A percentile compares a stretch with the other conserved stretches of the same genome.
Evolutionary conservation across 2,888 invertebrate species (phyloP).

Genomic region (Ceramica pisi): DNA sequence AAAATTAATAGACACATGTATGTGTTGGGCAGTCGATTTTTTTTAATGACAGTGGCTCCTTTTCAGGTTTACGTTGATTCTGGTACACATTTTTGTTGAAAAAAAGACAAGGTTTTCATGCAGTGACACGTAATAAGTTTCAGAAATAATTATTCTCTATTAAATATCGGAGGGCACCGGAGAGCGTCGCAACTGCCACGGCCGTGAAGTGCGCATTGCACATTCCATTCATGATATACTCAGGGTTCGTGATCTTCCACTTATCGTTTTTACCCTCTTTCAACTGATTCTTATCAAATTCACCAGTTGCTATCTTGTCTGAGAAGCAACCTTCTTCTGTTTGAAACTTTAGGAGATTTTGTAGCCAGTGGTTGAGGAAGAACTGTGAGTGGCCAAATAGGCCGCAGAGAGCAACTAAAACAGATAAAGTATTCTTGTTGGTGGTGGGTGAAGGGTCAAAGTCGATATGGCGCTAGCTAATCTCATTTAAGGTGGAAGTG

Average conservation of each 20-base stretch:
- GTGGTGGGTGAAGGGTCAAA: neutral
- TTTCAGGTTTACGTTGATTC: too few species aligned
- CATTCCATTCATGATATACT: constrained; percentile 47
- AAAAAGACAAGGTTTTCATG: too few species aligned
- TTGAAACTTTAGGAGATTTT: constrained; percentile 67
- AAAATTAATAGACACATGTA: too few species aligned
- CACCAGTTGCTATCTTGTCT: constrained; percentile 13
- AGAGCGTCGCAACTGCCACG: constrained; percentile 67
- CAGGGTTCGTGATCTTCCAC: neutral
- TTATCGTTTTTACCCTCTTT: neutral
- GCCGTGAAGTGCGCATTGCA: constrained; percentile 74
- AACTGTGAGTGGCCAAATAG: constrained; percentile 75
- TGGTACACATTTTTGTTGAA: too few species aligned
- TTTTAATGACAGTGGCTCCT: too few species aligned
- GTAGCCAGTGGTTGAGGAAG: constrained; percentile 72
- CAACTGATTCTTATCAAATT: neutral
- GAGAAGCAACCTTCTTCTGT: constrained; percentile 75
- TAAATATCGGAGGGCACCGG: constrained; percentile 71
- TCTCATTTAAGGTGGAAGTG: too few species aligned
- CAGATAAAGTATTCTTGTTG: neutral
- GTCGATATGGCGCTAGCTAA: too few species aligned
- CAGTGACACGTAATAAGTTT: neutral
- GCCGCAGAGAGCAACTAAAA: constrained; percentile 75
- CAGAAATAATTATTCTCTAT: constrained; percentile 59
- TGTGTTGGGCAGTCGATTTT: too few species aligned